Base-by-base conservation (phyloP, 2,888 invertebrate species). In the Metopia argyrocephala region DNA sequence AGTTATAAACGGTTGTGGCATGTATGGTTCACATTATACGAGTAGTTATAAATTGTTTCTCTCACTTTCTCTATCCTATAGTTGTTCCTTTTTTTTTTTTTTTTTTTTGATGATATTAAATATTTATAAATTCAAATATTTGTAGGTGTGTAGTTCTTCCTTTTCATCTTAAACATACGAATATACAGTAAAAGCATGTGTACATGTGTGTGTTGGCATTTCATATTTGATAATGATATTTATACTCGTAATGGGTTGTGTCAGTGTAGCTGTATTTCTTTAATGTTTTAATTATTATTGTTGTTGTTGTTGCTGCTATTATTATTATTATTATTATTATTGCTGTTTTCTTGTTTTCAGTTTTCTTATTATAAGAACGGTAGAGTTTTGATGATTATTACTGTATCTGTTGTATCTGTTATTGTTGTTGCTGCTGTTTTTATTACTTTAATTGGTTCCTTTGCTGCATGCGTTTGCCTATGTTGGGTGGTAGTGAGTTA, bases 351-450 rank as follows among this genome's bases (percentile, higher is more conserved):
- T 38, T 38, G 38, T 38, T 12, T 38, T 38, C 15, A 38, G 31
- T 38, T 2, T 9, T 31, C 3, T 31, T 12, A 12, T 38, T 31
- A 12, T 38, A 12, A 9, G 15, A 12, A 12, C 4, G 3, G 38
- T 38, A 12, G 9, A 12, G 38, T 15, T 15, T 38, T 38, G 38
- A 12, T 38, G 9, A 12, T 4, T 9, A 38, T 12, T 15, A 38
- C n/a, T 12, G 38, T 38, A 38, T 38, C 15, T 9, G 38, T 48
- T 71, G 50, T 45, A 6, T 9, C 2, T 65, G 45, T 56, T 28
- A 3, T 23, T 68, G 12, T 57, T 74, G 45, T 73, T 73, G 46
- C 28, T 48, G 20, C 56, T 62, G 20, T 76, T 62, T 61, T 62
- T 25, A 56, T 48, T 18, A n/a, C n/a, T n/a, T n/a, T n/a, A n/a